Percentiles rank a stretch among this genome's conserved stretches.
These are phyloP conservation scores for Mechanitis mazaeus DNA, from an alignment of 2,888 invertebrate genomes.

Conservation along the genomic window DNA sequence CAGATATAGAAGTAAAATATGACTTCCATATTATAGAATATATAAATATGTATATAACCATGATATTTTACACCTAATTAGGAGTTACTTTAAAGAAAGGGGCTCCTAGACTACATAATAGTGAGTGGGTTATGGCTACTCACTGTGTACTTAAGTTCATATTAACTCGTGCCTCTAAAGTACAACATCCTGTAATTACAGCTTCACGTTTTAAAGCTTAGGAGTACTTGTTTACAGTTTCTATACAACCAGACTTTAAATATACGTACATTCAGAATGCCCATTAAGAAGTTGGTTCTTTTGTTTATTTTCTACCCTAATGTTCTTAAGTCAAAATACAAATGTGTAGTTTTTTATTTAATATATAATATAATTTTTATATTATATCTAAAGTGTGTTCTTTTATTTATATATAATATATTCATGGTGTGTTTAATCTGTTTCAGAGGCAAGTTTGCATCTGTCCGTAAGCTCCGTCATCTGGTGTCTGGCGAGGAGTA, in stretches of 20 bases:
- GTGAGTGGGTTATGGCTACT: conserved; percentile 4
- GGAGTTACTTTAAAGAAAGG: conserved; percentile 3
- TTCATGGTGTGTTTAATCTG: no score
- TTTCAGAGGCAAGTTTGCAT: conserved; percentile 96
- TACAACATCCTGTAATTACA: conserved; percentile 7
- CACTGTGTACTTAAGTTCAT: not conserved
- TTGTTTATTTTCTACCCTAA: no score
- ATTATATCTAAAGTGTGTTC: not conserved
- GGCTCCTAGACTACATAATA: conserved; percentile 4
- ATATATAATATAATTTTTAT: not conserved
- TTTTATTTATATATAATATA: no score
- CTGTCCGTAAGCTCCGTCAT: conserved; percentile 93
- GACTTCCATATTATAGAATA: no score
- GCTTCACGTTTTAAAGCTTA: conserved; percentile 2
- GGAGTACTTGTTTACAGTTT: conserved; percentile 1
- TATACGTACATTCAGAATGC: not conserved
- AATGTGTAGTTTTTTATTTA: no score
- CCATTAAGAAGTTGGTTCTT: no score
- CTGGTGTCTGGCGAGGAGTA: conserved; percentile 90
- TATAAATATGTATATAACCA: no score
- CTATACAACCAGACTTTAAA: conserved; percentile 5
- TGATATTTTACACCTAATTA: no score
- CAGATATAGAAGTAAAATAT: conserved; percentile 7
- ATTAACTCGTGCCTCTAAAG: conserved; percentile 7
- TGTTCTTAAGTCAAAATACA: no score